These are phyloP conservation scores for Pollimyrus isidori DNA, from an alignment of 2,113 vertebrate species.

Conservation along the genomic window DNA sequence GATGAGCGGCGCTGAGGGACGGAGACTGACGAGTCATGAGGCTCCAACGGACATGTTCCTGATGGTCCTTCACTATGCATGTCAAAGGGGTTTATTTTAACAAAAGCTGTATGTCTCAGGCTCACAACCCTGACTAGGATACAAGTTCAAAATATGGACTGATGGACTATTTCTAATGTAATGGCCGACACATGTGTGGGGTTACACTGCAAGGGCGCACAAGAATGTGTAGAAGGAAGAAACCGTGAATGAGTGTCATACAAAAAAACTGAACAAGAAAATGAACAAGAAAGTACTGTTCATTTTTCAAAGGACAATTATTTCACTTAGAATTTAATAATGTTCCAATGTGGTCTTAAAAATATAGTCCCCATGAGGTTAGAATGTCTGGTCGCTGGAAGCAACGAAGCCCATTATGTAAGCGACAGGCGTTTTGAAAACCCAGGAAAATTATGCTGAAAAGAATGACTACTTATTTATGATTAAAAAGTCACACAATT, in stretches of 20 bases:
- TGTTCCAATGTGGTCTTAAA: background rate
- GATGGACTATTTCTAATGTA: background rate
- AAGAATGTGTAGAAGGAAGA: background rate
- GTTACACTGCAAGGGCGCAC: background rate
- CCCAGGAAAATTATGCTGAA: background rate
- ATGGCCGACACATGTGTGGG: background rate
- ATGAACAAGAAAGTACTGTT: background rate
- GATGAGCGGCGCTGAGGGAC: background rate
- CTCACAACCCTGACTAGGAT: background rate
- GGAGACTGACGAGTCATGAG: background rate
- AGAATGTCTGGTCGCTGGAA: background rate
- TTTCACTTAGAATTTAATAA: background rate
- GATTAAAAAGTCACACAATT: background rate
- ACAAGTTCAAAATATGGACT: background rate
- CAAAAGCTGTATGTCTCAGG: background rate
- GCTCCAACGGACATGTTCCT: background rate
- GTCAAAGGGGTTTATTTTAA: background rate
- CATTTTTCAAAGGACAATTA: background rate
- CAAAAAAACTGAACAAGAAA: background rate
- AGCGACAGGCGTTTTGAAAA: background rate
- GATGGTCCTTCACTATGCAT: background rate
- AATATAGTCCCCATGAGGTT: background rate
- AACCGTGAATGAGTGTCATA: background rate
- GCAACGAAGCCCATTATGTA: background rate
- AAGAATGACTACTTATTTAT: background rate